phyloP scores from a whole-genome alignment of 2,888 invertebrate genomes.

The Lissocephala sabroskyi region DNA sequence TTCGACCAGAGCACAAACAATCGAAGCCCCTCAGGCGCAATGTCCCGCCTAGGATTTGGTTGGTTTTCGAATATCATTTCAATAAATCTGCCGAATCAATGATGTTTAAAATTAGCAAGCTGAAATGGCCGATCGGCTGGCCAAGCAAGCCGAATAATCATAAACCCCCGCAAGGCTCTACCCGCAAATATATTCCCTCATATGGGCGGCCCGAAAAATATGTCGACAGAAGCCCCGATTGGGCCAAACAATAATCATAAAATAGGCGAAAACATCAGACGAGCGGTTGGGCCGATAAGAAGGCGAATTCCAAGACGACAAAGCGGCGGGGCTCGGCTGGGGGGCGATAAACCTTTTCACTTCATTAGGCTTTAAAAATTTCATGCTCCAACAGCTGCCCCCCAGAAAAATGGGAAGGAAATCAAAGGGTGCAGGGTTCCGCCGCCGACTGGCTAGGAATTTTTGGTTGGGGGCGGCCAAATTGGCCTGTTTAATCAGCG shows the following conservation, averaged over 20 bases:
- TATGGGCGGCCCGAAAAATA: conserved; percentile 45
- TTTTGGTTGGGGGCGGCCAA: not conserved
- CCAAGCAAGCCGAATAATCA: conserved; percentile 47
- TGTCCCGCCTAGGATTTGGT: no score
- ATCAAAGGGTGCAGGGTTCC: not conserved
- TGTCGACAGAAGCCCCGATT: conserved; percentile 44
- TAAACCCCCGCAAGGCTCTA: conserved; percentile 50
- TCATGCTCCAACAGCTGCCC: conserved; percentile 57
- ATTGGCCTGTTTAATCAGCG: conserved; percentile 51
- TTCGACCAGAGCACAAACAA: no score
- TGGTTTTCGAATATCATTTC: conserved; percentile 17
- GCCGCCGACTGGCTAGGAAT: no score
- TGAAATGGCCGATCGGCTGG: conserved; percentile 10
- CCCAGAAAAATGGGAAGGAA: conserved; percentile 4
- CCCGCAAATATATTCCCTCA: conserved; percentile 37
- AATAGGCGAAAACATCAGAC: conserved; percentile 22
- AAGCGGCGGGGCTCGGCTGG: conserved; percentile 15
- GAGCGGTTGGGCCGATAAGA: conserved; percentile 21
- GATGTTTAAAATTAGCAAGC: conserved; percentile 56
- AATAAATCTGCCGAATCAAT: conserved; percentile 54
- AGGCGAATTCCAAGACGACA: not conserved
- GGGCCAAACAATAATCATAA: conserved; percentile 54
- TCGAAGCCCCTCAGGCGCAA: no score
- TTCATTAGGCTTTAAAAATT: conserved; percentile 58
- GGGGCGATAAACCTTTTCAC: conserved; percentile 61